These are phyloP conservation scores for Yoshiicerus persimilis DNA, from an alignment of 1,140 invertebrate genomes.

Conservation along the genomic window DNA sequence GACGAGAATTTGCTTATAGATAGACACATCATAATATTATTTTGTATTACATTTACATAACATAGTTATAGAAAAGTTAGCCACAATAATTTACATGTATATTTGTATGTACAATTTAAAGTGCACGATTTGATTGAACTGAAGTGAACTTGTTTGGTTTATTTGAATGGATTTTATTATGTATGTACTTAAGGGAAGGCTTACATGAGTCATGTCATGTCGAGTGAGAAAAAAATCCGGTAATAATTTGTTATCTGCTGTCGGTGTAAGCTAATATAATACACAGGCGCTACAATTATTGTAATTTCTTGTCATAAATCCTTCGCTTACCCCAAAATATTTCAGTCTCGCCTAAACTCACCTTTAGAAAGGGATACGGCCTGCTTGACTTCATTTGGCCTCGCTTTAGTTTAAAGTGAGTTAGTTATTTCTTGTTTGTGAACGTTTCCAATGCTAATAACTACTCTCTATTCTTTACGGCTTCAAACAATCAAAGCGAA, in stretches of 20 bases:
- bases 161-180: background rate
- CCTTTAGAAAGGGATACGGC: too few relatives aligned
- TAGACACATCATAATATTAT: too few relatives aligned
- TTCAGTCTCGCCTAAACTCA: background rate
- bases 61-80: background rate
- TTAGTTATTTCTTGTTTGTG: background rate
- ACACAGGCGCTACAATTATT: constrained; percentile 22
- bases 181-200: background rate
- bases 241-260: background rate
- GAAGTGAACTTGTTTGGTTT: constrained; percentile 18
- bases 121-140: constrained; percentile 1
- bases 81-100: background rate
- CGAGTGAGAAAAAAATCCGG: background rate
- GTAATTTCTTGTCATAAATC: constrained; percentile 31
- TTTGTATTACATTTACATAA: too few relatives aligned
- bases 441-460: background rate
- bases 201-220: background rate
- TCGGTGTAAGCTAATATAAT: background rate
- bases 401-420: background rate
- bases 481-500: background rate
- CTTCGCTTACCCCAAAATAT: constrained; percentile 12
- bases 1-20: background rate
- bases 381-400: background rate
- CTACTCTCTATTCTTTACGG: background rate
- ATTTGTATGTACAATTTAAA: background rate